Evolutionary conservation across 2,888 invertebrate genomes (phyloP).

Genomic region (Coelogynopora nodosa): DNA sequence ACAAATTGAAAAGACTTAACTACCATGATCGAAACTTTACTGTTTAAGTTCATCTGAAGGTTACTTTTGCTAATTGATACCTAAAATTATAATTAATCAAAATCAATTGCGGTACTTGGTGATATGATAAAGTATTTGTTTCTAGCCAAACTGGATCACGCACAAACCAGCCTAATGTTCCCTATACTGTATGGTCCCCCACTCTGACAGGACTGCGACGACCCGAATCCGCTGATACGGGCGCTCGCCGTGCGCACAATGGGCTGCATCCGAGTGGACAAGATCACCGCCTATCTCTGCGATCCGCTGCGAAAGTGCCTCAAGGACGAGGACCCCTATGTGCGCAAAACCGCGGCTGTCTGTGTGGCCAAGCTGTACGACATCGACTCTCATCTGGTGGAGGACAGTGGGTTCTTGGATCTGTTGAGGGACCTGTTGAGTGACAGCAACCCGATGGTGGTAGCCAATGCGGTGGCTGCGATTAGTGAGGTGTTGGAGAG

Average conservation of each 20-base stretch:
- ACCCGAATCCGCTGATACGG: conserved; percentile 94
- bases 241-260: conserved; percentile 96
- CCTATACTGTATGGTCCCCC: too few relatives aligned
- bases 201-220: conserved; percentile 86
- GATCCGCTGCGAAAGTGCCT: conserved; percentile 82
- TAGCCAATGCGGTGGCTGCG: conserved; percentile 97
- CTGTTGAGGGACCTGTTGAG: conserved; percentile 91
- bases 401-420: conserved; percentile 90
- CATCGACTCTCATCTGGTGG: conserved; percentile 73
- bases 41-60: too few relatives aligned
- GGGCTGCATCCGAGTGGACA: conserved; percentile 99
- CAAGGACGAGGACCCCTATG: conserved; percentile 62
- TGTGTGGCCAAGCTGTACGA: conserved; percentile 98
- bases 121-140: too few relatives aligned
- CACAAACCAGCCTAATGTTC: too few relatives aligned
- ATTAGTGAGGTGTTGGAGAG: conserved; percentile 98
- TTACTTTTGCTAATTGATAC: too few relatives aligned
- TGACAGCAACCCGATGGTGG: conserved; percentile 99
- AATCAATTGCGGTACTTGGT: too few relatives aligned
- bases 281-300: conserved; percentile 97
- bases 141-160: too few relatives aligned
- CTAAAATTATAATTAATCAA: too few relatives aligned
- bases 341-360: conserved; percentile 93
- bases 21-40: too few relatives aligned
- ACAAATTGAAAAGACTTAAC: too few relatives aligned